Evolutionary conservation across 2,888 invertebrate genomes (phyloP).

Genomic region (Phorcus lineatus): DNA sequence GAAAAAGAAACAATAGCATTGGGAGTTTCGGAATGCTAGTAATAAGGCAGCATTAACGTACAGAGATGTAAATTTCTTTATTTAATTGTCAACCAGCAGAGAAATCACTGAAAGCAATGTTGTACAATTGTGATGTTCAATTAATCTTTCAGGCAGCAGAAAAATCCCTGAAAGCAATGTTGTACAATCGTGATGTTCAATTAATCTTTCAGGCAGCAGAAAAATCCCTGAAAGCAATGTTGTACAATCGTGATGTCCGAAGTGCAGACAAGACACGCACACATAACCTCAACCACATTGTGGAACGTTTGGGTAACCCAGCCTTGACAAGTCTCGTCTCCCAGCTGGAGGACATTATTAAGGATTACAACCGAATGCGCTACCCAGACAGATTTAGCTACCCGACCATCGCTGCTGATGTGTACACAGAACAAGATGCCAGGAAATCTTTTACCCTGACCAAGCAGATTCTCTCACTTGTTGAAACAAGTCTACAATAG

Average conservation of each 20-base stretch:
- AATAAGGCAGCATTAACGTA: too few species aligned
- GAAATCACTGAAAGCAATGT: too few species aligned
- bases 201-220: constrained; percentile 39
- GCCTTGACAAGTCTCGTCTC: constrained; percentile 13
- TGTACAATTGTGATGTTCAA: too few species aligned
- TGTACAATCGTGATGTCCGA: constrained; percentile 27
- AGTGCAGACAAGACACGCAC: background rate
- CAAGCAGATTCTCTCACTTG: background rate
- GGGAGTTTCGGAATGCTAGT: too few species aligned
- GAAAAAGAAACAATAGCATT: too few species aligned
- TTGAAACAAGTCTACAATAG: background rate
- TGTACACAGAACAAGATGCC: constrained; percentile 26
- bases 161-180: too few species aligned
- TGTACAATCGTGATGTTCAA: too few species aligned
- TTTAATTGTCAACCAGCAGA: too few species aligned
- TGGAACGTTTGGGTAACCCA: background rate
- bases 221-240: constrained; percentile 43
- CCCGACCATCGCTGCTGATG: constrained; percentile 33
- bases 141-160: too few species aligned
- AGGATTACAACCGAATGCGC: constrained; percentile 29
- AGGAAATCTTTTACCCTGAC: constrained; percentile 18
- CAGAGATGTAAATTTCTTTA: too few species aligned
- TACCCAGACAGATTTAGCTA: constrained; percentile 31
- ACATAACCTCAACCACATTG: constrained; percentile 22
- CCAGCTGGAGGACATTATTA: constrained; percentile 12